Evolutionary conservation across 2,797 vertebrate species (phyloP), one percentile per base, ranked within the genome.

Genomic region (Rhabdophis nuchalis): DNA sequence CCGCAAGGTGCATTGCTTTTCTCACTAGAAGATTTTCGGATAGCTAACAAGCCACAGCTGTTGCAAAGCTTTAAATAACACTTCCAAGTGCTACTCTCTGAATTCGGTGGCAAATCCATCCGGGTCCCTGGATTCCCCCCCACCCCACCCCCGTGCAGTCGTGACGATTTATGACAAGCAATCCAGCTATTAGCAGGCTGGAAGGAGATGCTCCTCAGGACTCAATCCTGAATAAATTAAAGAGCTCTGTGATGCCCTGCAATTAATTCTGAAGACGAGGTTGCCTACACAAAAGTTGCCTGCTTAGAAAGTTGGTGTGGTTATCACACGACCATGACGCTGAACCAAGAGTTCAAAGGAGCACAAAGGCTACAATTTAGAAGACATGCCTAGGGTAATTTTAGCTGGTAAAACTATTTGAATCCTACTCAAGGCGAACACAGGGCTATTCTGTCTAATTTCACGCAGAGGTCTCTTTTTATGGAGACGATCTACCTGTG

Each of bases 1-100:
- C n/a, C n/a, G 87, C 64, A 4, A 5, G 32, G 85, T 85, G 88
- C 18, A 56, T 50, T 64, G 85, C 88, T 29, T 87, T 87, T 85
- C 91, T 93, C 46, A 41, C 88, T 56, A 50, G 64, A 93, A 92
- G 90, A 72, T 77, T 92, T 87, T 82, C 85, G 87, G 90, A 93
- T 82, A 56, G 57, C 88, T 90, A 92, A 93, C 88, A 93, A 92
- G 93, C 56, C 92, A 50, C 91, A 91, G 93, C 85, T 93, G 91
- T 77, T 92, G 90, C 88, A 88, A 85, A 87, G 85, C 91, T 93
- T 93, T 93, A 93, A 92, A 90, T 85, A 90, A 90, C 85, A 50
- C 85, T 90, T 92, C 85, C 88, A 92, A 93, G 85, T 85, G 68
- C 89, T 92, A 89, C 64, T 90, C 61, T 92, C 61, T 92, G 64